Evolutionary conservation across 1,140 invertebrate genomes (phyloP), one percentile per base, ranked within the genome.

Genomic region (Agraylea sexmaculata): DNA sequence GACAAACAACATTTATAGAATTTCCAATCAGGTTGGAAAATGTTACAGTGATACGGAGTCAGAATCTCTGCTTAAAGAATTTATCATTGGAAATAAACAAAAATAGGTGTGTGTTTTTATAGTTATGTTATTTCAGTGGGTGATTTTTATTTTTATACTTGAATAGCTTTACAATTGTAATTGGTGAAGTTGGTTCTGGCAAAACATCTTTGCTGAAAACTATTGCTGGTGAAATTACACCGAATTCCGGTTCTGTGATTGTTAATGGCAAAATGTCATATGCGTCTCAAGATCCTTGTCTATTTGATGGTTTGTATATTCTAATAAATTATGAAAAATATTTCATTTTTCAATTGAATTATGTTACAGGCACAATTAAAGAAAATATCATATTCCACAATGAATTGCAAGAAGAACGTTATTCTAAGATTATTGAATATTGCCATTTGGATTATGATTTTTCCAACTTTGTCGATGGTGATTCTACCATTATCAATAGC

Each of bases 371-470:
- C 25, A 56, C 64, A 0, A 59, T 68, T 0, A 53, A 69, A 21
- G 73, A 82, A 43, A 84, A 84, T 55, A 78, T 84, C 43, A 48
- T 79, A 0, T 81, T 83, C 50, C 79, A 78, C 5, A 55, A 59
- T 28, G 49, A 57, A 25, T 70, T 70, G 53, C 59, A 77, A 49
- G 57, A 65, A 29, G 55, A 65, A 18, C 62, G 59, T 37, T 76
- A 77, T 45, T 60, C 66, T 30, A 61, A 69, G 43, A 67, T 76
- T 51, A 48, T 72, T 5, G 62, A 60, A 49, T 69, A 61, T 4
- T 70, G 68, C 41, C 68, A 68, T 4, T 50, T 75, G 13, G 64
- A 64, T 28, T 54, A 60, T 20, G 78, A 53, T 68, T 80, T 72
- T 62, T 5, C 19, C 4, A 20, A 8, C n/a, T 29, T 42, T 25